phyloP scores from a whole-genome alignment of 2,797 vertebrate genomes.

The Pristis pectinata region DNA sequence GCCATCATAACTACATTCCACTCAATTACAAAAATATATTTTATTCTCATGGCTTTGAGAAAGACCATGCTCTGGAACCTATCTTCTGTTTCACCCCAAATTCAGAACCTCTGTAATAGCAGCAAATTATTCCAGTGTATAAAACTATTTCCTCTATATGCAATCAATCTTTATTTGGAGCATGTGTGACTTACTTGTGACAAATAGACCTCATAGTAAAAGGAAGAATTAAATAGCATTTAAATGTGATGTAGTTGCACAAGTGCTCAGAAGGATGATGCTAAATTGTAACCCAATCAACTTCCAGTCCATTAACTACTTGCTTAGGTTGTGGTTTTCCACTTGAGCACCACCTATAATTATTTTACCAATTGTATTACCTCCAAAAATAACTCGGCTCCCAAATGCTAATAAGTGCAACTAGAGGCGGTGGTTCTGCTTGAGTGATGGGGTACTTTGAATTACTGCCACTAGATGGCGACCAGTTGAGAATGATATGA shows the following conservation, averaged over 20 bases:
- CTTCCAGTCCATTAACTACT: background rate
- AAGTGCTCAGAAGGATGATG: background rate
- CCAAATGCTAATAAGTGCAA: background rate
- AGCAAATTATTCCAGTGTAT: background rate
- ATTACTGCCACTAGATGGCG: background rate
- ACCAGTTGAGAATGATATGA: background rate
- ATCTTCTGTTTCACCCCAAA: too few species aligned
- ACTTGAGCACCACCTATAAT: background rate
- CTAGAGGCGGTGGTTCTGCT: background rate
- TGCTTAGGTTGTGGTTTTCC: slow-evolving; percentile 12
- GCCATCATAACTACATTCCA: too few species aligned
- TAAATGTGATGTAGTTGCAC: slow-evolving; percentile 5
- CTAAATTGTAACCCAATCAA: background rate
- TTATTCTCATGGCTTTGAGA: too few species aligned
- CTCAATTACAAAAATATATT: too few species aligned
- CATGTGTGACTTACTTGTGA: background rate
- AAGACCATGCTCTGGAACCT: too few species aligned
- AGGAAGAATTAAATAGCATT: background rate
- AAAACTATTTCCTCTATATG: background rate
- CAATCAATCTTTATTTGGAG: background rate
- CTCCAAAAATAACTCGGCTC: background rate
- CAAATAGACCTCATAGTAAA: background rate
- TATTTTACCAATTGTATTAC: background rate
- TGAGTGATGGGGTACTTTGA: background rate
- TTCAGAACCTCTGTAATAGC: background rate